phyloP scores from a whole-genome alignment of 2,888 invertebrate species.

The Lapara coniferarum region DNA sequence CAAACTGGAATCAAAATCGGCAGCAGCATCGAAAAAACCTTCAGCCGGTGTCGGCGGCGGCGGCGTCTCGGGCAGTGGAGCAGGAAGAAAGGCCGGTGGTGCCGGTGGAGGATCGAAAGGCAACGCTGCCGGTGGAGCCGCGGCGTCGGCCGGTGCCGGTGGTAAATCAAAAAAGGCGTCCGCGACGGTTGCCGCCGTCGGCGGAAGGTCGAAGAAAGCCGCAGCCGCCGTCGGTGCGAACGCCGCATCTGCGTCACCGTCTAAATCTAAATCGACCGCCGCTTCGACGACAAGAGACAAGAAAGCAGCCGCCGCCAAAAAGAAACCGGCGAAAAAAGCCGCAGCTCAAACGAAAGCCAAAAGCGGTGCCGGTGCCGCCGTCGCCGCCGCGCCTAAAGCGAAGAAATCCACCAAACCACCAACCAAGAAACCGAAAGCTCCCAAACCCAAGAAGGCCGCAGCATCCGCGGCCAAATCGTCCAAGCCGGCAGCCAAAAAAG shows the following conservation, averaged over 20 bases:
- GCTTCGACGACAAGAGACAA: slow-evolving; percentile 37
- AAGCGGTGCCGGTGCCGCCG: slow-evolving; percentile 45
- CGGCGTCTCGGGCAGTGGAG: slow-evolving; percentile 35
- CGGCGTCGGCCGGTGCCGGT: slow-evolving; percentile 37
- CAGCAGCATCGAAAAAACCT: slow-evolving; percentile 32
- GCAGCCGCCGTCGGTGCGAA: too few relatives aligned
- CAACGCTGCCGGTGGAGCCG: slow-evolving; percentile 44
- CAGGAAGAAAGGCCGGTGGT: slow-evolving; percentile 30
- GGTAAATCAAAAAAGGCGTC: slow-evolving; percentile 39
- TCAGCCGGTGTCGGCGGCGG: slow-evolving; percentile 34
- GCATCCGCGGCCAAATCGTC: slow-evolving; percentile 39
- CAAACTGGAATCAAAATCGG: slow-evolving; percentile 62
- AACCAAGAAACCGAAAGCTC: slow-evolving; percentile 62
- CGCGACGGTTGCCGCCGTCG: slow-evolving; percentile 31
- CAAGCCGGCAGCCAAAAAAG: slow-evolving; percentile 44
- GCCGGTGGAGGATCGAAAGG: slow-evolving; percentile 30
- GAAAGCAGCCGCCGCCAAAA: slow-evolving; percentile 49
- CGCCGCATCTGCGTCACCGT: slow-evolving; percentile 37
- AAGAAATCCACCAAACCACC: slow-evolving; percentile 49
- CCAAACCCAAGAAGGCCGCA: slow-evolving; percentile 59
- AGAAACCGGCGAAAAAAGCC: slow-evolving; percentile 46
- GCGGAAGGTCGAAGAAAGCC: slow-evolving; percentile 26
- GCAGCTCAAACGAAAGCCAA: slow-evolving; percentile 41
- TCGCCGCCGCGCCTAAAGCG: slow-evolving; percentile 45
- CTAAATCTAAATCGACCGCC: slow-evolving; percentile 38